Base-by-base conservation (phyloP, 2,888 invertebrate species). In the Ischnura elegans region DNA sequence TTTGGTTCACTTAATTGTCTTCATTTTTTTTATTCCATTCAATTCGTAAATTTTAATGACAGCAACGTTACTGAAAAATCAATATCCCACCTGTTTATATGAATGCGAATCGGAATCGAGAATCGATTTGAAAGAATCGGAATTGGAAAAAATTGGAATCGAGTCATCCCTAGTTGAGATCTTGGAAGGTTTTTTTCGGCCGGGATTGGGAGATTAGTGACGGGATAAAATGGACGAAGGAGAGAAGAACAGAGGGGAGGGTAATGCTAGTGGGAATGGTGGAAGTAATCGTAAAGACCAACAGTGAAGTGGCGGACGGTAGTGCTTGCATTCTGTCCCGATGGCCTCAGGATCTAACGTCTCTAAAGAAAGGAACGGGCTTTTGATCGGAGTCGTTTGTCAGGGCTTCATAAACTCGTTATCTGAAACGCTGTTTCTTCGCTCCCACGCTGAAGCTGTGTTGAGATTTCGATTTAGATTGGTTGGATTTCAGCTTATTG, bases 281-380 rank as follows among this genome's bases (percentile, higher is more conserved):
- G 36, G 36, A 76, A 76, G 76, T 29, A 76, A 76, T 76, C 76
- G 76, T 76, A 76, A 76, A 76, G 76, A 76, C 13, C 36, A 76
- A 76, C 76, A 5, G 76, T 29, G 76, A 76, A 76, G 13, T 29
- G 13, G 36, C 29, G 25, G 2, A n/a, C 25, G 76, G 19, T 61
- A n/a, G 61, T 8, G 25, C 13, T 76, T 29, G 76, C n/a, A n/a
- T 76, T 76, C 1, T 36, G 76, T 76, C 76, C 76, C 29, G 36
- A 76, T 76, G 36, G 36, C 29, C 76, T 36, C 36, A n/a, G 76
- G 13, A 76, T 76, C 29, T 76, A n/a, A n/a, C 76, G 36, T 36
- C 36, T 6, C 10, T 76, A n/a, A 76, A 76, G 25, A 76, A 76
- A 36, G 76, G 76, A 76, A 76, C 13, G 76, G 76, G 36, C 13